A percentile compares a stretch with the other conserved stretches of the same genome.
These are phyloP conservation scores for Chymomyza procnemis DNA, from an alignment of 2,888 invertebrate species.

Conservation along the genomic window DNA sequence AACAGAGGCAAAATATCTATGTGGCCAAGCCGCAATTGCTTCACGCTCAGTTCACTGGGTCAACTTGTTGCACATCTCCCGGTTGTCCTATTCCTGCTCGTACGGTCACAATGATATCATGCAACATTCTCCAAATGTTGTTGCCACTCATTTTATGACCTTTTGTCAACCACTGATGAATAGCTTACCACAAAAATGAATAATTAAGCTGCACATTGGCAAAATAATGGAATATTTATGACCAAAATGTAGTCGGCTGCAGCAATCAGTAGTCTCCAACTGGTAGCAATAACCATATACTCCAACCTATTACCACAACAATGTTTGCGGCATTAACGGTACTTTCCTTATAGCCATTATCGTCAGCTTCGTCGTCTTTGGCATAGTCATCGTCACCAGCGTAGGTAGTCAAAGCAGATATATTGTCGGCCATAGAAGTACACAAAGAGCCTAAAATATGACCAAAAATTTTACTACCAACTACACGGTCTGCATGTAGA, in stretches of 20 bases:
- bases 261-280: constrained; percentile 39
- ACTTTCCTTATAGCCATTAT: constrained; percentile 44
- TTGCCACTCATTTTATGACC: constrained; percentile 11
- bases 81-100: not conserved
- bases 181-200: constrained; percentile 65
- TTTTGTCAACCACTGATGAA: constrained; percentile 17
- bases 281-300: constrained; percentile 51
- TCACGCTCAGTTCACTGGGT: constrained; percentile 12
- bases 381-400: not conserved
- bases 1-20: constrained; percentile 27
- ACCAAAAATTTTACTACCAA: constrained; percentile 14
- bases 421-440: constrained; percentile 14
- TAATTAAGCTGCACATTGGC: constrained; percentile 51
- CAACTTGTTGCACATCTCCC: not conserved
- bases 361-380: not conserved
- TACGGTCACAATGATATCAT: not conserved
- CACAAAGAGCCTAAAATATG: constrained; percentile 41
- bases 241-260: constrained; percentile 53
- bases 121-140: not conserved
- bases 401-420: not conserved
- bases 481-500: constrained; percentile 35
- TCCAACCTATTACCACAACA: constrained; percentile 69
- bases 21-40: not conserved
- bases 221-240: constrained; percentile 59
- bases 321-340: constrained; percentile 65